Base-by-base conservation (phyloP, 2,797 vertebrate species). In the Lophotriccus pileatus region DNA sequence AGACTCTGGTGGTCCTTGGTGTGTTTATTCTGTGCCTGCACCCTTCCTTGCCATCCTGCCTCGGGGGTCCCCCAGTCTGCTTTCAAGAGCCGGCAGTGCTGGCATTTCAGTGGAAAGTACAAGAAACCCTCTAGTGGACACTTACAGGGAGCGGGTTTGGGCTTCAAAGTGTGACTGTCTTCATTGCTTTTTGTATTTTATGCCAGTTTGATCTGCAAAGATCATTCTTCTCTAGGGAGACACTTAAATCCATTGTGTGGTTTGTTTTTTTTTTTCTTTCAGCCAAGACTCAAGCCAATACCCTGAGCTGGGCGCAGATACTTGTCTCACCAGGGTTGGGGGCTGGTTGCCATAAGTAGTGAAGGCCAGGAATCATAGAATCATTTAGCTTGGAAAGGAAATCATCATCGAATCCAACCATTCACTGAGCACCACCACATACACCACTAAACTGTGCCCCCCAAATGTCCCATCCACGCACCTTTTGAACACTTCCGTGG, bases 71-170 rank as follows among this genome's bases (percentile, higher is more conserved):
- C 43, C 12, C 3, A 62, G 17, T 17, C 44, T 27, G 13, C 73
- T 55, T 86, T 55, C 21, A 25, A 67, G 36, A 69, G 73, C 32
- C 4, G 0, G 24, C 1, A 1, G 21, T 6, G 41, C 49, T 32
- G 6, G 16, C 41, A 19, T 56, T 92, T 49, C 5, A 0, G 59
- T 79, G 73, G 70, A 24, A 88, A 96, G 95, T 74, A 94, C 96
- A 97, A 97, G 95, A 96, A 94, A 93, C 96, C 95, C 96, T 95
- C 96, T 97, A 94, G 95, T 94, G 96, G 95, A 96, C 95, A 67
- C 39, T 87, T 20, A 78, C 34, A 75, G 87, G 27, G 93, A 96
- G 67, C 0, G 0, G 49, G 46, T 62, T 78, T 63, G 58, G 47
- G 30, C 46, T 92, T 44, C 11, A 5, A 75, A 76, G 70, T 23